Conservation (phyloP, 2,888 invertebrate genomes). For the Acanthopleura granulata region DNA sequence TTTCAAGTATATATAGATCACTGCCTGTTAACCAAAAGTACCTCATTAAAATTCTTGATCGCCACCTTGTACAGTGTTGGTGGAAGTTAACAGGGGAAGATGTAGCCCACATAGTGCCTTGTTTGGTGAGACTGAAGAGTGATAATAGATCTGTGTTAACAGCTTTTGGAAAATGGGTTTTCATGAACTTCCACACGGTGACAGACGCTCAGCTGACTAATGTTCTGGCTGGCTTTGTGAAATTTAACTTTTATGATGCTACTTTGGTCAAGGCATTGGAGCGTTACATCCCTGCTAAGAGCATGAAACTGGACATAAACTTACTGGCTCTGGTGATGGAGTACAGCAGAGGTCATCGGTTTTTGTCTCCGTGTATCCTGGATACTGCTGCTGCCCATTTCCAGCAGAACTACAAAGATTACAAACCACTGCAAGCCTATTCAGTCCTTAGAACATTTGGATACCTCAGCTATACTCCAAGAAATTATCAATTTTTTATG, state of each 20-base stretch:
- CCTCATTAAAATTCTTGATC: conserved; percentile 75
- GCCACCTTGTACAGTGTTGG: conserved; percentile 75
- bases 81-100: conserved; percentile 67
- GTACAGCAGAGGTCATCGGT: conserved; percentile 75
- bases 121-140: conserved; percentile 42
- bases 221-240: conserved; percentile 73
- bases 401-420: conserved; percentile 69
- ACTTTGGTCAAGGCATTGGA: conserved; percentile 76
- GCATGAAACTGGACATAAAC: conserved; percentile 68
- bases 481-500: conserved; percentile 74
- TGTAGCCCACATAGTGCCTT: conserved; percentile 54
- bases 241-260: conserved; percentile 74
- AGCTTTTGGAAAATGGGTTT: conserved; percentile 75
- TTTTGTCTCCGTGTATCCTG: conserved; percentile 75
- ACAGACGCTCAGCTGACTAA: conserved; percentile 73
- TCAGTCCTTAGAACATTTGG: conserved; percentile 77
- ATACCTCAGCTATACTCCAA: conserved; percentile 74
- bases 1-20: conserved; percentile 74
- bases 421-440: conserved; percentile 74
- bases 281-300: conserved; percentile 76
- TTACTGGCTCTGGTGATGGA: conserved; percentile 77
- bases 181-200: conserved; percentile 75
- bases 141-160: conserved; percentile 60
- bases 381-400: conserved; percentile 75
- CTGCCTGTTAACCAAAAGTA: conserved; percentile 76